Evolutionary conservation across 2,113 vertebrate genomes (phyloP), one percentile per base, ranked within the genome.

Genomic region (Psilopsiagon aurifrons): DNA sequence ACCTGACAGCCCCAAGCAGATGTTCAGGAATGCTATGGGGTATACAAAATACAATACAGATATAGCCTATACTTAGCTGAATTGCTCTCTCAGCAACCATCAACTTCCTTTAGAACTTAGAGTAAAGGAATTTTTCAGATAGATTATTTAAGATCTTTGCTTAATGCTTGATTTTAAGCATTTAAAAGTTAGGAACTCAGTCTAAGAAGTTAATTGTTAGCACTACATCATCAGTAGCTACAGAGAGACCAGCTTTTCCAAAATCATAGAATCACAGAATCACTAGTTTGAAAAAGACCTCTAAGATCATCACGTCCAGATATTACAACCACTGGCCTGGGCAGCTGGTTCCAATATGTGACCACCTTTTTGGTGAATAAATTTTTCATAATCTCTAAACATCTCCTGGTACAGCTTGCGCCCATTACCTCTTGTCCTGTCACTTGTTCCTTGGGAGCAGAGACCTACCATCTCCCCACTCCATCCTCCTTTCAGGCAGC

Each of bases 161-260:
- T n/a, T 23, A 59, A 23, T 23, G 24, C 15, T 74, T 81, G 18
- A 35, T 60, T 78, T 78, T 17, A 95, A 67, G 8, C 8, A 49
- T 63, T 11, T 68, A 22, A 71, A 92, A 87, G 19, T 31, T 51
- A 89, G n/a, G 37, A 81, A 44, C 39, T 55, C 23, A n/a, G 23
- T 46, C 67, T 63, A 51, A 69, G 77, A 92, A 91, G 33, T 86
- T 67, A 87, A 41, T 55, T 89, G 66, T 75, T 52, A 87, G 79
- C 78, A 64, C 70, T 82, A 17, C 25, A 27, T 87, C 66, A 35
- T 85, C 39, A 54, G 18, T 27, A 76, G 27, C 10, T 87, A 77
- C 37, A 71, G 55, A 84, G 59, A 81, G 17, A 82, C 19, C 8
- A 28, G 8, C 33, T 59, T 59, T 59, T 24, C 33, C 57, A 23